A percentile compares a stretch with the other conserved stretches of the same genome.
Evolutionary conservation across 2,113 vertebrate species (phyloP).

Genomic region (Spea bombifrons): DNA sequence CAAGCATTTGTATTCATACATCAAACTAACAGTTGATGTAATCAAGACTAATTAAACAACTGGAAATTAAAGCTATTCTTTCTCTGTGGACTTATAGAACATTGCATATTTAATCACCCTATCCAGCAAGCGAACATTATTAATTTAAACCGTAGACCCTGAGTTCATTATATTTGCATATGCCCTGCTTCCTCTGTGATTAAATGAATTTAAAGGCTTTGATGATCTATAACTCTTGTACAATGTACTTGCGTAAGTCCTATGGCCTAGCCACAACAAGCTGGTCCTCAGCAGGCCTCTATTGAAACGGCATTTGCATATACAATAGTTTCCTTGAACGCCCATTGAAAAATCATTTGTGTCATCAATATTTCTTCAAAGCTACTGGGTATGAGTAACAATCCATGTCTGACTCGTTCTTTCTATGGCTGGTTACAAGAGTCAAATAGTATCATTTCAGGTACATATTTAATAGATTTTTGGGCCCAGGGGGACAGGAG

Average conservation of each 20-base stretch:
- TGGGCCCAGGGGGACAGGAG: too few species aligned
- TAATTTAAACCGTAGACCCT: slow-evolving; percentile 2
- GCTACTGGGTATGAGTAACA: too few species aligned
- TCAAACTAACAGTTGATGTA: slow-evolving; percentile 4
- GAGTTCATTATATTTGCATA: background rate
- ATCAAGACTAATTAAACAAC: slow-evolving; percentile 15
- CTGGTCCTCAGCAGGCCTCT: too few species aligned
- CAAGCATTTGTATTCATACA: background rate
- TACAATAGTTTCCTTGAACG: too few species aligned
- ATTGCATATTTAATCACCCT: slow-evolving; percentile 14
- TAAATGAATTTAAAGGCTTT: slow-evolving; percentile 4
- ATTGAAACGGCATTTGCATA: too few species aligned
- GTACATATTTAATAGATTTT: too few species aligned
- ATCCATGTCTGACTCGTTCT: too few species aligned
- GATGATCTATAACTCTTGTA: background rate
- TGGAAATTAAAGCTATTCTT: background rate
- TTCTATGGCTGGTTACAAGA: too few species aligned
- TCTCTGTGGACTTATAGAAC: slow-evolving; percentile 3
- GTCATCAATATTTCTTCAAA: too few species aligned
- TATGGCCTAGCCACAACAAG: too few species aligned
- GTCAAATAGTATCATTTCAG: too few species aligned
- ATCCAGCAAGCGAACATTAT: background rate
- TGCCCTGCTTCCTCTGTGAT: background rate
- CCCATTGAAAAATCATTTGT: too few species aligned
- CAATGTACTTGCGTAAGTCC: background rate